Evolutionary conservation across 2,888 invertebrate species (phyloP).

Genomic region (Melanophora roralis): DNA sequence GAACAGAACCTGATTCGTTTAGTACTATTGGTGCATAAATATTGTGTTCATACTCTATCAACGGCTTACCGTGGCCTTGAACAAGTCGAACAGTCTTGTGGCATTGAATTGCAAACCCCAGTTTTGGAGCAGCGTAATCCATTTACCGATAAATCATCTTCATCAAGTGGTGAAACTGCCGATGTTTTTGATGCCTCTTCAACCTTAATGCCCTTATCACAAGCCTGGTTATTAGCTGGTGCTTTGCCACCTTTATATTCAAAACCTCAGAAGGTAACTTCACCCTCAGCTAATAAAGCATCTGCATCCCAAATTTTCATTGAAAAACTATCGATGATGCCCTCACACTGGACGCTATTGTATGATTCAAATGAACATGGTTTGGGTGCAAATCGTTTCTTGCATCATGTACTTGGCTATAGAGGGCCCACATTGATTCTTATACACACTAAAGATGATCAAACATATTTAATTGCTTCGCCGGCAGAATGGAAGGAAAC

Average conservation of each 20-base stretch:
- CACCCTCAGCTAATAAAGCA: constrained; percentile 68
- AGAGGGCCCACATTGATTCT: constrained; percentile 82
- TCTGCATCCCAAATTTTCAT: constrained; percentile 79
- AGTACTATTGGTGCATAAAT: constrained; percentile 86
- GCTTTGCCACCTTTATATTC: constrained; percentile 81
- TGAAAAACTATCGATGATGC: constrained; percentile 82
- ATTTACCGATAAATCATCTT: constrained; percentile 70
- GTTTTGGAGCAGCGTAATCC: constrained; percentile 81
- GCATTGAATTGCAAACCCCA: constrained; percentile 86
- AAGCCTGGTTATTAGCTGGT: constrained; percentile 85
- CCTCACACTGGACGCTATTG: constrained; percentile 90
- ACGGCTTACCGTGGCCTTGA: constrained; percentile 80
- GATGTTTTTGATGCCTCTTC: constrained; percentile 65
- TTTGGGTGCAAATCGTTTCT: constrained; percentile 90
- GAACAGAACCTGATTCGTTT: constrained; percentile 87
- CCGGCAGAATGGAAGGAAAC: constrained; percentile 92
- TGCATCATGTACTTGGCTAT: constrained; percentile 87
- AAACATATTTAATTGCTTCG: constrained; percentile 86
- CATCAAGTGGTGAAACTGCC: constrained; percentile 52
- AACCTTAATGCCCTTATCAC: constrained; percentile 80
- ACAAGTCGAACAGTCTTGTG: constrained; percentile 75
- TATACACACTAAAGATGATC: constrained; percentile 80
- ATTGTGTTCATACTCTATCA: constrained; percentile 75
- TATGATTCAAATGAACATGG: constrained; percentile 92
- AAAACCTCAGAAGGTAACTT: constrained; percentile 75